Base-by-base conservation (phyloP, 2,888 invertebrate genomes). In the Neoaliturus tenellus region DNA sequence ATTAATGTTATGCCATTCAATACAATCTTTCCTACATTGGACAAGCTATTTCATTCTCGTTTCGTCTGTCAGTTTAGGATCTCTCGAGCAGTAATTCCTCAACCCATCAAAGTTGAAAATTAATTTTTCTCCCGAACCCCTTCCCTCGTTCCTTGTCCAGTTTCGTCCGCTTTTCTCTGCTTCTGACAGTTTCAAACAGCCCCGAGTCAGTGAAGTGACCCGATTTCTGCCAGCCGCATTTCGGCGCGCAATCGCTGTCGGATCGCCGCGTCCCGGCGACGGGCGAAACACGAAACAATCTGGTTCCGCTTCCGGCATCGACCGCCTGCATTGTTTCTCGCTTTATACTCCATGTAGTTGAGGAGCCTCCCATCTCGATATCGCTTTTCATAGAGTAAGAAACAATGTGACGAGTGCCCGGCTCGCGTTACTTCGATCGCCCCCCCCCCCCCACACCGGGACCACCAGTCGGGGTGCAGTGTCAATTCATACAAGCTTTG, bases 221-320 rank as follows among this genome's bases (percentile, higher is more conserved):
- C 62, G 31, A 20, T 62, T 51, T 14, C 44, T 6, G 31, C 28
- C 14, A 62, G 17, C 62, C 12, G 28, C 25, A 62, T 12, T 48
- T 48, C 17, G 48, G 48, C 14, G n/a, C 25, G 55, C 5, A 62
- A 31, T 31, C 6, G 28, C 62, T 62, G 62, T 62, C 62, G 31
- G 28, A 28, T 17, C 17, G 51, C 23, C 51, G 44, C 44, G 44
- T 14, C 25, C 23, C 5, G 28, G 14, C 62, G 28, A 14, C 28
- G 5, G 12, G 14, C 28, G 62, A 28, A 62, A 62, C 62, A 28
- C 62, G 28, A 62, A 62, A 62, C 62, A 62, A 62, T 62, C 62
- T 28, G 28, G 62, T 62, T 62, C 62, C 62, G 62, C 62, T 28
- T 62, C 62, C 62, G 62, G 28, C 28, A 62, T 62, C 62, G 62